A percentile compares a stretch with the other conserved stretches of the same genome.
phyloP scores from a whole-genome alignment of 2,113 vertebrate genomes.

The Chaetorhynchus papuensis region DNA sequence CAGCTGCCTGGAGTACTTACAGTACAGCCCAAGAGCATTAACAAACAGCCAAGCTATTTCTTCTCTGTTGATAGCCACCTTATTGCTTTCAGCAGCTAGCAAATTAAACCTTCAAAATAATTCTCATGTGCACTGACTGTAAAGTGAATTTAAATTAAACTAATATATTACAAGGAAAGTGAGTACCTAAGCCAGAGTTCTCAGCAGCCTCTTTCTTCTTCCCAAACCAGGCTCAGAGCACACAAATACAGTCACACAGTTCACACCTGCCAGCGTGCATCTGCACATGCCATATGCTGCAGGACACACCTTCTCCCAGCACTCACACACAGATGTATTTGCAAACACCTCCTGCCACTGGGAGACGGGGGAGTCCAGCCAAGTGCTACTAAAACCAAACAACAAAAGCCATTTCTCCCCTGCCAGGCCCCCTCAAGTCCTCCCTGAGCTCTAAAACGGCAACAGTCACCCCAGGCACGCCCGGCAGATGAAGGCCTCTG shows the following conservation, averaged over 20 bases:
- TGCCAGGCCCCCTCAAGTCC: fast-evolving
- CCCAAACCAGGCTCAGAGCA: background rate
- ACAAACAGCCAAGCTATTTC: constrained; percentile 54
- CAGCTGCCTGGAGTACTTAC: constrained; percentile 11
- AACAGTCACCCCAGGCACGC: fast-evolving
- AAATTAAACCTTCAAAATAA: constrained; percentile 74
- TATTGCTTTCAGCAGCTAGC: constrained; percentile 68
- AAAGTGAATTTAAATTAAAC: constrained; percentile 75
- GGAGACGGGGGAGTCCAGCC: background rate
- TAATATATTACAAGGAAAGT: constrained; percentile 59
- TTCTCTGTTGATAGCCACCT: constrained; percentile 54
- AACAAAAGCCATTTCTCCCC: background rate
- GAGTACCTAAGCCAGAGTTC: constrained; percentile 29
- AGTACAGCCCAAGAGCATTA: constrained; percentile 36
- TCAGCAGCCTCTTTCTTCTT: background rate
- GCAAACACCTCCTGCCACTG: constrained; percentile 38
- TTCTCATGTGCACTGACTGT: constrained; percentile 68
- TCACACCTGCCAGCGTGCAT: constrained; percentile 15
- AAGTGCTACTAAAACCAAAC: background rate
- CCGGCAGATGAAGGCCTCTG: background rate
- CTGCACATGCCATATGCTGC: background rate
- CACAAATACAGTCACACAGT: background rate
- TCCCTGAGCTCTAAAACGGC: background rate
- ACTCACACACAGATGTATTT: background rate
- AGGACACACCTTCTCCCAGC: background rate